Conservation (phyloP, 2,113 vertebrate species). For the Corydoras sp. region DNA sequence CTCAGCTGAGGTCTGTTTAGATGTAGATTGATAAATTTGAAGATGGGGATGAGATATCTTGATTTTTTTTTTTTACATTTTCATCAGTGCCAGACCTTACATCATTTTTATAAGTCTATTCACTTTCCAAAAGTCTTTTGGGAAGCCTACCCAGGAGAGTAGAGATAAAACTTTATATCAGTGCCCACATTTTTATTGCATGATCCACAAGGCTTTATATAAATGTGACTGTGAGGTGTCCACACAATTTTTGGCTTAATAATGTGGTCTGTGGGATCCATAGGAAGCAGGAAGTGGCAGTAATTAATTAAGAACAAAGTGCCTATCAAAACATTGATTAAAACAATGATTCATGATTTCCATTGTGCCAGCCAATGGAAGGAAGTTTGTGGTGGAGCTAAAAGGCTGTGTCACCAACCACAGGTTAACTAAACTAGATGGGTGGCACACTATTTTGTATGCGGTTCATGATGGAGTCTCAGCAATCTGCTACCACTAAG, state of each 20-base stretch:
- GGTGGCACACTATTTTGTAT: conserved; percentile 14
- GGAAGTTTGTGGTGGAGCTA: conserved; percentile 43
- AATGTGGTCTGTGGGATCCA: conserved; percentile 7
- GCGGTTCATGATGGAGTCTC: not conserved
- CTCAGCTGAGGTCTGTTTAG: too few relatives aligned
- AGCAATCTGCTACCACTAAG: too few relatives aligned
- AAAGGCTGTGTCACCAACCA: conserved; percentile 14
- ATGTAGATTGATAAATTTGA: too few relatives aligned
- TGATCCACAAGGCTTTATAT: not conserved
- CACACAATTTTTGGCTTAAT: not conserved
- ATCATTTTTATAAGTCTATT: too few relatives aligned
- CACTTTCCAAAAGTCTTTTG: too few relatives aligned
- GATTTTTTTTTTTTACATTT: too few relatives aligned
- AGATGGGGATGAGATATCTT: too few relatives aligned
- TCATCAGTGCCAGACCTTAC: too few relatives aligned
- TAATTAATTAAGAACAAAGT: conserved; percentile 48
- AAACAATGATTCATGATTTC: conserved; percentile 65
- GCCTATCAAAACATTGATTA: conserved; percentile 60
- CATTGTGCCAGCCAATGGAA: conserved; percentile 57
- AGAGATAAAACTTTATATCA: too few relatives aligned
- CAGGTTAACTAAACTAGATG: conserved; percentile 16
- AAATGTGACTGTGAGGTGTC: not conserved
- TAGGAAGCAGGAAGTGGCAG: not conserved
- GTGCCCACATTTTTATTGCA: too few relatives aligned
- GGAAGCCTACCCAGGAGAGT: too few relatives aligned